These are phyloP conservation scores for Drosophila gaucha DNA, from an alignment of 2,888 invertebrate genomes.

Conservation along the genomic window DNA sequence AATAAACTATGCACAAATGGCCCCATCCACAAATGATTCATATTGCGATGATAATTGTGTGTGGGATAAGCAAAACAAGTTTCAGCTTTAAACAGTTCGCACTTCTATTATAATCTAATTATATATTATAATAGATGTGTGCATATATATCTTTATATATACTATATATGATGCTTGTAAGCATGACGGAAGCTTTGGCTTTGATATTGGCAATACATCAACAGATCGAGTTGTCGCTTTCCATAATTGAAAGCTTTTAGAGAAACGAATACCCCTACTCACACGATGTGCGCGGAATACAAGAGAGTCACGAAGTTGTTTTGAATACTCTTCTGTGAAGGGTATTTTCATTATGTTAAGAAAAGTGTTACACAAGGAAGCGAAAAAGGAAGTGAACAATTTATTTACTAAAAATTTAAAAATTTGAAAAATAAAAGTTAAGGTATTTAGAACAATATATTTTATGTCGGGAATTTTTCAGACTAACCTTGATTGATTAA, in stretches of 20 bases:
- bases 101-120: slow-evolving; percentile 17
- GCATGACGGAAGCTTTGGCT: slow-evolving; percentile 21
- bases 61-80: slow-evolving; percentile 47
- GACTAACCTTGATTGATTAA: no score
- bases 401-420: no score
- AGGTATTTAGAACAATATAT: no score
- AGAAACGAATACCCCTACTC: slow-evolving; percentile 8
- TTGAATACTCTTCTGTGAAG: background rate
- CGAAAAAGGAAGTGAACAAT: no score
- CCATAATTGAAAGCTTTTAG: slow-evolving; percentile 25
- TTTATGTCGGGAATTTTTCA: no score
- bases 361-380: background rate
- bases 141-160: background rate
- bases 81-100: slow-evolving; percentile 19
- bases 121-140: slow-evolving; percentile 19
- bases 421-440: no score
- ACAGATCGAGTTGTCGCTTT: slow-evolving; percentile 8
- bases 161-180: background rate
- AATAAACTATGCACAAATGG: slow-evolving; percentile 12
- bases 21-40: slow-evolving; percentile 10
- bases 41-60: slow-evolving; percentile 42
- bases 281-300: slow-evolving; percentile 13
- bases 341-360: background rate
- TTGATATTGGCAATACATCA: slow-evolving; percentile 31
- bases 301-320: slow-evolving; percentile 4